A percentile compares a stretch with the other conserved stretches of the same genome.
phyloP scores from a whole-genome alignment of 2,797 vertebrate species.

The Anguilla obscura region DNA sequence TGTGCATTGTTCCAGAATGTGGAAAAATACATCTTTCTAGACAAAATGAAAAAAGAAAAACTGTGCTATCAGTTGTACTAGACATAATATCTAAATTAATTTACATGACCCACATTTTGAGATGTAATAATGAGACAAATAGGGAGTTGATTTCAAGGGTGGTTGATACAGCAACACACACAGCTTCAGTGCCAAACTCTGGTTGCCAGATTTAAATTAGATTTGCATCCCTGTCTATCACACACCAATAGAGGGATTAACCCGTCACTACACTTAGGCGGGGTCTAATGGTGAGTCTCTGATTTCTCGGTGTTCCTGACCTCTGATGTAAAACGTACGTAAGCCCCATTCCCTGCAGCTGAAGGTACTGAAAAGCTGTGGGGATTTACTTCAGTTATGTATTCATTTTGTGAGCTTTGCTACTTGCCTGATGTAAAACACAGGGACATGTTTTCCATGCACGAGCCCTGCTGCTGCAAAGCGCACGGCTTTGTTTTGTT shows the following conservation, averaged over 20 bases:
- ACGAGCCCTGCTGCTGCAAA: conserved; percentile 50
- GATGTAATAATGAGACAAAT: conserved; percentile 17
- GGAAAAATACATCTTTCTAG: not conserved
- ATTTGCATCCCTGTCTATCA: conserved; percentile 34
- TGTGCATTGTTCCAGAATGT: not conserved
- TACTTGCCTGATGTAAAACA: conserved; percentile 41
- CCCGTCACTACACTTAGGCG: not conserved
- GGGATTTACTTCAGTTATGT: not conserved
- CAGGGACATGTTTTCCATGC: conserved; percentile 52
- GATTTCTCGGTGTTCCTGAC: conserved; percentile 26
- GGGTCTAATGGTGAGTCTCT: conserved; percentile 40
- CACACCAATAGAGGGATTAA: conserved; percentile 12
- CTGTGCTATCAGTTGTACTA: not conserved
- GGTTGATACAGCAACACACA: conserved; percentile 20
- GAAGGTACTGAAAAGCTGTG: not conserved
- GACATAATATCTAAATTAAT: conserved; percentile 6
- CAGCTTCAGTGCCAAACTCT: conserved; percentile 8
- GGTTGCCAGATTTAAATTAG: conserved; percentile 28
- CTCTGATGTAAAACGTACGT: conserved; percentile 23
- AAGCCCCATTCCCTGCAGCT: conserved; percentile 15
- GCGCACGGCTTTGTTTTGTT: conserved; percentile 57
- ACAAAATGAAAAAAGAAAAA: not conserved
- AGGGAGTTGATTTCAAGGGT: conserved; percentile 27
- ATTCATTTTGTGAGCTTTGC: conserved; percentile 5
- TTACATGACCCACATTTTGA: conserved; percentile 28